Evolutionary conservation across 2,888 invertebrate species (phyloP).

Genomic region (Chrysolina americana): DNA sequence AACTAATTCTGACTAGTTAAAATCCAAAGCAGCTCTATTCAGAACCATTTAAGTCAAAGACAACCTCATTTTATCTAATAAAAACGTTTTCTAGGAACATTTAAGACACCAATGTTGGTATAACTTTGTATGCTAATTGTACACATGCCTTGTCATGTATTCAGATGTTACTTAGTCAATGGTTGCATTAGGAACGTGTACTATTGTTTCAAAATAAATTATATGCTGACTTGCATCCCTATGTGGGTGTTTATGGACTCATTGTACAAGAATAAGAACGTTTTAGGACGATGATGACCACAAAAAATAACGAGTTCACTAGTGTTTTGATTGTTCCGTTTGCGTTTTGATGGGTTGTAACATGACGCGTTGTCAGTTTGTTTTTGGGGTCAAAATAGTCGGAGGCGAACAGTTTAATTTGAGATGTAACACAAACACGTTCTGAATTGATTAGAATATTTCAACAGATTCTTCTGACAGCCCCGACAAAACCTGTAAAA

Average conservation of each 20-base stretch:
- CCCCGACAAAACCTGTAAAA: no score
- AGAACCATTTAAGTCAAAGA: conserved; percentile 40
- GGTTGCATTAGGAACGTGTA: conserved; percentile 68
- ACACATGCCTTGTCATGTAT: conserved; percentile 69
- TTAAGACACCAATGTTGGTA: conserved; percentile 42
- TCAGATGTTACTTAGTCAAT: conserved; percentile 68
- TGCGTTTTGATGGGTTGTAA: conserved; percentile 37
- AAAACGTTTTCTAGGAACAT: conserved; percentile 49
- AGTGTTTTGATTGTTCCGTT: conserved; percentile 35
- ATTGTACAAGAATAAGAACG: conserved; percentile 62
- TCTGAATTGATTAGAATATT: neutral
- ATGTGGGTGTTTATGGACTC: conserved; percentile 67
- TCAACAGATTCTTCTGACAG: neutral
- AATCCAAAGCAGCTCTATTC: conserved; percentile 32
- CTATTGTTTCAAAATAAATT: conserved; percentile 70
- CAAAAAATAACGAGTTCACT: conserved; percentile 40
- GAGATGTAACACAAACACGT: neutral
- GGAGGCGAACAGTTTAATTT: neutral
- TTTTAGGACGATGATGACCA: conserved; percentile 47
- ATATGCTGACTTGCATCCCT: conserved; percentile 62
- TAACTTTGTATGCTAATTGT: conserved; percentile 68
- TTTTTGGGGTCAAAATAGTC: conserved; percentile 3
- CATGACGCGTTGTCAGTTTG: conserved; percentile 36
- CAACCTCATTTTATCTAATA: conserved; percentile 42
- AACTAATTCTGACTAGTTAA: conserved; percentile 21